A percentile compares a stretch with the other conserved stretches of the same genome.
Evolutionary conservation across 2,113 vertebrate species (phyloP).

Genomic region (Pyxicephalus adspersus): DNA sequence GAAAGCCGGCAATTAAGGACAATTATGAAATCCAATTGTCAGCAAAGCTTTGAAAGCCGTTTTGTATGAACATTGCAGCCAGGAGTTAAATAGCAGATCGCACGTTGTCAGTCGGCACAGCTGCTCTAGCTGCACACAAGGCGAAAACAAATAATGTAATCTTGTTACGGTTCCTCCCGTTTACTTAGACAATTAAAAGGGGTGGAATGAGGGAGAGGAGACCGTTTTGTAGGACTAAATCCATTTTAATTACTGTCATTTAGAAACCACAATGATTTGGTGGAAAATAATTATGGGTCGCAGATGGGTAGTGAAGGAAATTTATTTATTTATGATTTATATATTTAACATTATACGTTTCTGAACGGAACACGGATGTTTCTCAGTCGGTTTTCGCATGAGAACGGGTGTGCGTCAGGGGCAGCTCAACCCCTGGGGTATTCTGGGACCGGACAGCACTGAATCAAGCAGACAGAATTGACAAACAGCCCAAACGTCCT

Average conservation of each 20-base stretch:
- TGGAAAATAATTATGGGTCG: background rate
- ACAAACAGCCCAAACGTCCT: slow-evolving; percentile 5
- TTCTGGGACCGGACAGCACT: background rate
- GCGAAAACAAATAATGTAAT: slow-evolving; percentile 3
- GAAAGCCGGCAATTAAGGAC: too few relatives aligned
- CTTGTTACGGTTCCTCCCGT: background rate
- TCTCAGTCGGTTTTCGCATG: background rate
- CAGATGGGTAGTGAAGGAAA: background rate
- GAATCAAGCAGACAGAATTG: background rate
- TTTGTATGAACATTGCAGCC: too few relatives aligned
- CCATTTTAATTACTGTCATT: slow-evolving; percentile 16
- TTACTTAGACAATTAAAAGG: slow-evolving; percentile 28
- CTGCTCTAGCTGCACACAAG: background rate
- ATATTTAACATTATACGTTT: too few relatives aligned
- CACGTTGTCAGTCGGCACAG: background rate
- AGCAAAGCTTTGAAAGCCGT: too few relatives aligned
- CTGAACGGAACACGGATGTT: background rate
- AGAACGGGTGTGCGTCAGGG: background rate
- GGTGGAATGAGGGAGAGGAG: background rate
- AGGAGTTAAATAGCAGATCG: background rate
- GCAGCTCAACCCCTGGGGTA: background rate
- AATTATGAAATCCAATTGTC: too few relatives aligned
- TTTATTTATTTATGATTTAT: too few relatives aligned
- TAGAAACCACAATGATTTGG: background rate
- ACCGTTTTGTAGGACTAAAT: background rate